Conservation (phyloP, 2,797 vertebrate species). For the Acipenser ruthenus region DNA sequence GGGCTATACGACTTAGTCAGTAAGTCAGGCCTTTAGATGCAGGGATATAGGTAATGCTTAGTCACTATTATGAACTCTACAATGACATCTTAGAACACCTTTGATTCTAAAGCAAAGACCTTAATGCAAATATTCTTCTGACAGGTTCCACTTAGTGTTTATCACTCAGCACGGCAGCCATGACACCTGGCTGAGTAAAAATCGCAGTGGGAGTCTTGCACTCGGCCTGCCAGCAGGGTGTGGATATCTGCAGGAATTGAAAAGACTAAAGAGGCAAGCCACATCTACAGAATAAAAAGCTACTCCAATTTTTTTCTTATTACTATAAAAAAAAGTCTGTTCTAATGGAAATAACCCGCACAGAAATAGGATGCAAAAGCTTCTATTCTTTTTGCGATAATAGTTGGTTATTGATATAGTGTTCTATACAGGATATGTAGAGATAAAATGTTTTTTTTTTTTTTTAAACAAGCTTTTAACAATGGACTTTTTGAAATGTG, state of each 20-base stretch:
- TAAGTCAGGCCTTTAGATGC: constrained; percentile 42
- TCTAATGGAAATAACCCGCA: constrained; percentile 57
- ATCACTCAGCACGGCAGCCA: constrained; percentile 62
- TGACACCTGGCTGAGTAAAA: constrained; percentile 77
- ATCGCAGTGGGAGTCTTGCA: constrained; percentile 66
- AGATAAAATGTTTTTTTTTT: constrained; percentile 37
- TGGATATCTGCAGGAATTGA: constrained; percentile 52
- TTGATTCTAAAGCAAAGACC: constrained; percentile 51
- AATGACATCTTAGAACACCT: constrained; percentile 48
- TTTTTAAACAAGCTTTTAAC: too few species aligned
- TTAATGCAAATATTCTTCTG: constrained; percentile 53
- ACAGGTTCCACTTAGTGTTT: constrained; percentile 73
- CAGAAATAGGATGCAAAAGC: constrained; percentile 10
- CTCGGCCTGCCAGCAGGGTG: constrained; percentile 64
- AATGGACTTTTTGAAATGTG: constrained; percentile 53
- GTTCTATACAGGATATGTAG: constrained; percentile 25
- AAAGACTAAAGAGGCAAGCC: constrained; percentile 51
- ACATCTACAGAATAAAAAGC: constrained; percentile 41
- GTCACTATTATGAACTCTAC: constrained; percentile 48
- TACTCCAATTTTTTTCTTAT: constrained; percentile 52
- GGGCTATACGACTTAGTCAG: constrained; percentile 41
- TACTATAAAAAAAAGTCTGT: constrained; percentile 49
- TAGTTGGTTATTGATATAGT: constrained; percentile 43
- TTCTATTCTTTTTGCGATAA: constrained; percentile 20
- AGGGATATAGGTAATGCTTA: constrained; percentile 48